These are phyloP conservation scores for Ceratina japonica DNA, from an alignment of 1,140 invertebrate species.

Conservation along the genomic window DNA sequence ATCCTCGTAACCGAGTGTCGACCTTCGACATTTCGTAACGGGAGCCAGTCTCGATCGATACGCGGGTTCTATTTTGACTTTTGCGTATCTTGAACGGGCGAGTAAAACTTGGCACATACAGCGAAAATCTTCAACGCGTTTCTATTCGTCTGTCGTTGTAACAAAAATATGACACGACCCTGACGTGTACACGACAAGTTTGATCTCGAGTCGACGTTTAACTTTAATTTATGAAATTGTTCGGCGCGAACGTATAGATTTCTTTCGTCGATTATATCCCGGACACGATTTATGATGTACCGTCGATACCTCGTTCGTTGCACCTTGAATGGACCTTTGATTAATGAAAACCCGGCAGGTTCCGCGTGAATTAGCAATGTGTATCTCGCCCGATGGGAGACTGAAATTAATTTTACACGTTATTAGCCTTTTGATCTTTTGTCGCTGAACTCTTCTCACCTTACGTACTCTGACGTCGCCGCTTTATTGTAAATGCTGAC, in stretches of 20 bases:
- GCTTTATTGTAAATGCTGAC: neutral
- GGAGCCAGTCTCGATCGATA: slow-evolving; percentile 27
- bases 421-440: slow-evolving; percentile 35
- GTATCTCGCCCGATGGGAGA: neutral
- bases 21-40: slow-evolving; percentile 46
- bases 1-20: slow-evolving; percentile 17
- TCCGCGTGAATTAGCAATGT: slow-evolving; percentile 19
- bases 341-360: slow-evolving; percentile 17
- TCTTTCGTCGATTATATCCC: too few relatives aligned
- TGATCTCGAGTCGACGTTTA: too few relatives aligned
- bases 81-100: neutral
- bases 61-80: slow-evolving; percentile 25
- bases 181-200: too few relatives aligned
- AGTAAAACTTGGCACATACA: neutral
- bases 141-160: neutral
- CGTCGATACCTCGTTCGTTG: slow-evolving; percentile 25
- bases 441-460: neutral
- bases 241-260: too few relatives aligned
- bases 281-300: neutral
- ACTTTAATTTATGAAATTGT: too few relatives aligned
- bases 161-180: too few relatives aligned
- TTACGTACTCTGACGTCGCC: slow-evolving; percentile 29
- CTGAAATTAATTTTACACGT: slow-evolving; percentile 29
- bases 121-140: too few relatives aligned
- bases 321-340: slow-evolving; percentile 24